Percentiles rank a stretch among this genome's conserved stretches.
Conservation (phyloP, 2,113 vertebrate genomes). For the Trogon surrucura region DNA sequence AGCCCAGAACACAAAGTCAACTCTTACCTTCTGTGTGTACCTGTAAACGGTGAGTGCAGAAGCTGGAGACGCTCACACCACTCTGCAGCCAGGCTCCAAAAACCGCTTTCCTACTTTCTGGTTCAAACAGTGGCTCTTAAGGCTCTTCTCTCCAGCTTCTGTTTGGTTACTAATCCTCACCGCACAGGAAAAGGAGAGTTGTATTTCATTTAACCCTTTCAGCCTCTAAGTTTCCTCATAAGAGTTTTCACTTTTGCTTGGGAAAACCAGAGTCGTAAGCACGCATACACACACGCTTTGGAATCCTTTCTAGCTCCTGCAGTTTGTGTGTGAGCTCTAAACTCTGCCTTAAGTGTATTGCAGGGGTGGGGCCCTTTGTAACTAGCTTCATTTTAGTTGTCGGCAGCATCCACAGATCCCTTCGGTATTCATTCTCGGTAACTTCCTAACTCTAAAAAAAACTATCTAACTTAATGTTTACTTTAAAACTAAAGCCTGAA, state of each 20-base stretch:
- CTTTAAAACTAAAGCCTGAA: neutral
- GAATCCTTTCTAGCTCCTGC: constrained; percentile 2
- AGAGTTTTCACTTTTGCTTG: constrained; percentile 9
- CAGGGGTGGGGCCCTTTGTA: constrained; percentile 56
- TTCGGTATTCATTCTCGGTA: neutral
- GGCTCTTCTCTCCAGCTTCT: constrained; percentile 39
- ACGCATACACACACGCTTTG: neutral
- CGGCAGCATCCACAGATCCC: constrained; percentile 12
- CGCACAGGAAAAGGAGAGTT: constrained; percentile 71
- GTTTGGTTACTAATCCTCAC: constrained; percentile 66
- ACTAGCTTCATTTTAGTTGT: constrained; percentile 37
- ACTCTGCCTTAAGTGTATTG: constrained; percentile 4
- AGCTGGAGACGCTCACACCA: neutral
- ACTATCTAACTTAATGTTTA: neutral
- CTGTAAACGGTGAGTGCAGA: neutral
- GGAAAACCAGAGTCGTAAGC: neutral
- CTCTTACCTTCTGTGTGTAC: constrained; percentile 42
- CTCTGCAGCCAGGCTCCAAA: neutral
- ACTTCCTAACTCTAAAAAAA: neutral
- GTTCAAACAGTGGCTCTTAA: constrained; percentile 33
- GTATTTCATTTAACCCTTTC: constrained; percentile 73
- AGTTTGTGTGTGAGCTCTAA: neutral
- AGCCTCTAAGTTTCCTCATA: neutral
- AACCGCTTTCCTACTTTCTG: neutral
- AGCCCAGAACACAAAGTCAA: neutral